phyloP scores from a whole-genome alignment of 2,797 vertebrate genomes.

The Danio tinwini region DNA sequence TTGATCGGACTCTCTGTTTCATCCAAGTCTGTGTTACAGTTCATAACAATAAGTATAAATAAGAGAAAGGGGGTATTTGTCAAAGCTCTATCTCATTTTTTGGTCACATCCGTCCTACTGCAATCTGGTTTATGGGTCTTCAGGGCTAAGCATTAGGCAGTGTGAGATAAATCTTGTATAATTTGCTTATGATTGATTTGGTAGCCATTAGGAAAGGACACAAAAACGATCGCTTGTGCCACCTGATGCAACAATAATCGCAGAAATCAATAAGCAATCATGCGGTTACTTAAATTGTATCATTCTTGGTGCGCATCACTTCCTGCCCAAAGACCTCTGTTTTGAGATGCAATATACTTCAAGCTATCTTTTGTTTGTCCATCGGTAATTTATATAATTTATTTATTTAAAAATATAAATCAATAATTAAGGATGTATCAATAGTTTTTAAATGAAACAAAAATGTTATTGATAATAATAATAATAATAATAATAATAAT shows the following conservation, averaged over 20 bases:
- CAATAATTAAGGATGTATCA: no score
- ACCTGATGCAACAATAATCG: slow-evolving; percentile 39
- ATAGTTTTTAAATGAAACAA: no score
- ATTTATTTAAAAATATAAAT: no score
- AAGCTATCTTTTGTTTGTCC: not conserved
- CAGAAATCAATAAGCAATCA: slow-evolving; percentile 38
- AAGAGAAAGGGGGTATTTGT: not conserved
- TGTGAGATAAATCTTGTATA: slow-evolving; percentile 55
- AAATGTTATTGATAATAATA: no score
- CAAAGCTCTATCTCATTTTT: not conserved
- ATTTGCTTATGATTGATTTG: slow-evolving; percentile 57
- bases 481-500: no score
- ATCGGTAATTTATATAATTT: not conserved
- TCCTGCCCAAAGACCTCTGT: not conserved
- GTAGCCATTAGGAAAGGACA: slow-evolving; percentile 44
- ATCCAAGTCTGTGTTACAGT: slow-evolving; percentile 21
- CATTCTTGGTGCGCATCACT: slow-evolving; percentile 9
- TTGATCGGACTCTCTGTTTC: slow-evolving; percentile 4
- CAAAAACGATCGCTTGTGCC: slow-evolving; percentile 41
- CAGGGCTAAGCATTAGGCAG: slow-evolving; percentile 38
- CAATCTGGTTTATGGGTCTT: slow-evolving; percentile 42
- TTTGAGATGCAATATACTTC: not conserved
- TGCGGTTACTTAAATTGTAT: slow-evolving; percentile 30
- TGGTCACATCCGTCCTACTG: not conserved
- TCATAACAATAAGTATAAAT: slow-evolving; percentile 26